These are phyloP conservation scores for Eulemur coronatus DNA, from an alignment of 2,797 vertebrate species.

Conservation along the genomic window DNA sequence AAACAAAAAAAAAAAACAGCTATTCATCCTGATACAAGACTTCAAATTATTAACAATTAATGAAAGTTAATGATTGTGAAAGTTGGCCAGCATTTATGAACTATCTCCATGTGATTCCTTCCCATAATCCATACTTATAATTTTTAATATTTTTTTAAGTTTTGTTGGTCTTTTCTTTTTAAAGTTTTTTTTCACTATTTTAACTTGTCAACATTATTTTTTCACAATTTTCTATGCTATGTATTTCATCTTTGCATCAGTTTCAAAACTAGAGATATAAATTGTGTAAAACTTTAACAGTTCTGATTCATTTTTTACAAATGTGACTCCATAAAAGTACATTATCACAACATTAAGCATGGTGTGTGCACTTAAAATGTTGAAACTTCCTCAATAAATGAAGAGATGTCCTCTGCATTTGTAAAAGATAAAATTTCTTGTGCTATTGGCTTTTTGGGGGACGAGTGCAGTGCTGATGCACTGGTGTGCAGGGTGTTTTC, in stretches of 20 bases:
- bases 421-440: not conserved
- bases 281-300: not conserved
- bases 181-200: not conserved
- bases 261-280: not conserved
- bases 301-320: not conserved
- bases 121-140: not conserved
- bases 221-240: not conserved
- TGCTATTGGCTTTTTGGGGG: not conserved
- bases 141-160: not conserved
- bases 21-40: too few relatives aligned
- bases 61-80: not conserved
- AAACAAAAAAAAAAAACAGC: not conserved
- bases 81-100: not conserved
- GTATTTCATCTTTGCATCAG: not conserved
- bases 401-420: not conserved
- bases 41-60: not conserved
- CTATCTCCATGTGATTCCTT: not conserved
- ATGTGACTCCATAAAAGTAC: not conserved
- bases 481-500: too few relatives aligned
- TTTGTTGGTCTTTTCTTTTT: not conserved
- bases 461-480: not conserved
- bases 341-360: not conserved
- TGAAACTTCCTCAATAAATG: not conserved
- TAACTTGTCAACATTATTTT: not conserved
- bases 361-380: not conserved